Evolutionary conservation across 1,140 invertebrate species (phyloP).

Genomic region (Sweltsa coloradensis): DNA sequence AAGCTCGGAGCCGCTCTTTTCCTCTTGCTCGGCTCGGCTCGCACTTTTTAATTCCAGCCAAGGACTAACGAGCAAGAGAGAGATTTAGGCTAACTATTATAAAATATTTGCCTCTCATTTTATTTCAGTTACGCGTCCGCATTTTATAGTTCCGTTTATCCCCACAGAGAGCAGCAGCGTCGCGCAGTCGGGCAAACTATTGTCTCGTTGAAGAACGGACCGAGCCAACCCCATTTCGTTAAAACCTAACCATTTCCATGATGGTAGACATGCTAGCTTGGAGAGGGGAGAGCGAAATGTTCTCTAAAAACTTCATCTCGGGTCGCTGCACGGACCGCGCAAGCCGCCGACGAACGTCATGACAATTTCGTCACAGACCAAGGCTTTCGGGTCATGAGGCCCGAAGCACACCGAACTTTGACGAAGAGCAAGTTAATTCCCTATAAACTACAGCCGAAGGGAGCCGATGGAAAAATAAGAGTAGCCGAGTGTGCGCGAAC

Average conservation of each 20-base stretch:
- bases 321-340: neutral
- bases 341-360: constrained; percentile 13
- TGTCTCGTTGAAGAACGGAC: too few relatives aligned
- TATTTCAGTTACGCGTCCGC: too few relatives aligned
- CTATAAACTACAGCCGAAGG: neutral
- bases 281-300: constrained; percentile 1
- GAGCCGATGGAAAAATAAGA: constrained; percentile 6
- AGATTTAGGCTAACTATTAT: too few relatives aligned
- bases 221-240: constrained; percentile 11
- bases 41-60: too few relatives aligned
- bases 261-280: too few relatives aligned
- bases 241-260: constrained; percentile 12
- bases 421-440: neutral
- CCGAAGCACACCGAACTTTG: constrained; percentile 11
- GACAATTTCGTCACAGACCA: constrained; percentile 18
- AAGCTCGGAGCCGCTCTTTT: too few relatives aligned
- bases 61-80: too few relatives aligned
- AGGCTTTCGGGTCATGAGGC: constrained; percentile 17
- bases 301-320: constrained; percentile 2
- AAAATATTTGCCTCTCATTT: too few relatives aligned
- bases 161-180: too few relatives aligned
- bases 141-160: too few relatives aligned
- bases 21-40: too few relatives aligned
- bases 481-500: constrained; percentile 4
- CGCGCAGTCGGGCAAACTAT: too few relatives aligned